These are phyloP conservation scores for Goniozus legneri DNA, from an alignment of 1,140 invertebrate species.

Conservation along the genomic window DNA sequence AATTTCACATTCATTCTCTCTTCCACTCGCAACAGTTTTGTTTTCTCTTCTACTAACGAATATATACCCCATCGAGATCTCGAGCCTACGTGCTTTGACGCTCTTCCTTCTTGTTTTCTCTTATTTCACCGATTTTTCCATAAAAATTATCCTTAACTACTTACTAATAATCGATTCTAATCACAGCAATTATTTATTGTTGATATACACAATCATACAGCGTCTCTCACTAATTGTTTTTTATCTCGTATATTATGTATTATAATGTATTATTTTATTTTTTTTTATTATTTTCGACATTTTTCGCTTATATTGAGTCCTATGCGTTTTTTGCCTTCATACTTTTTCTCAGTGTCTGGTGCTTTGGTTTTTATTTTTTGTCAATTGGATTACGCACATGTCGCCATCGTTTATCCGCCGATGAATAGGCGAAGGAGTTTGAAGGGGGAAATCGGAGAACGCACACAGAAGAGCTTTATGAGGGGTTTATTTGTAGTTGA, in stretches of 20 bases:
- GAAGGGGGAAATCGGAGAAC: slow-evolving; percentile 12
- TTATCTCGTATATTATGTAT: slow-evolving; percentile 3
- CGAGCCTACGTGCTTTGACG: no score
- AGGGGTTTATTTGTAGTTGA: background rate
- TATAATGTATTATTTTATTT: slow-evolving; percentile 10
- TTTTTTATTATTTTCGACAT: slow-evolving; percentile 18
- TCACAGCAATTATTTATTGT: slow-evolving; percentile 57
- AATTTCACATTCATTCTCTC: slow-evolving; percentile 8
- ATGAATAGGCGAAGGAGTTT: slow-evolving; percentile 10
- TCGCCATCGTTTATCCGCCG: slow-evolving; percentile 16
- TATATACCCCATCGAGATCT: no score
- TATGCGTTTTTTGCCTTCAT: no score
- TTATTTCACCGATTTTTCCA: slow-evolving; percentile 29
- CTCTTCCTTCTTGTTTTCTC: slow-evolving; percentile 10
- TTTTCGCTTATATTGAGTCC: no score
- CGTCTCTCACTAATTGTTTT: slow-evolving; percentile 47
- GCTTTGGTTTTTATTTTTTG: no score
- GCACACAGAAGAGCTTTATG: slow-evolving; percentile 13
- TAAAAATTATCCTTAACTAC: slow-evolving; percentile 51
- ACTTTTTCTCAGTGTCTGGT: no score
- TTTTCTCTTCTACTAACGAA: slow-evolving; percentile 2
- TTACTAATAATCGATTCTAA: slow-evolving; percentile 54
- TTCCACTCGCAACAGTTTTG: slow-evolving; percentile 14
- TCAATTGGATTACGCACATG: no score
- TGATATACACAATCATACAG: slow-evolving; percentile 56